Conservation (phyloP, 2,888 invertebrate species). For the Dorcus parallelipipedus region DNA sequence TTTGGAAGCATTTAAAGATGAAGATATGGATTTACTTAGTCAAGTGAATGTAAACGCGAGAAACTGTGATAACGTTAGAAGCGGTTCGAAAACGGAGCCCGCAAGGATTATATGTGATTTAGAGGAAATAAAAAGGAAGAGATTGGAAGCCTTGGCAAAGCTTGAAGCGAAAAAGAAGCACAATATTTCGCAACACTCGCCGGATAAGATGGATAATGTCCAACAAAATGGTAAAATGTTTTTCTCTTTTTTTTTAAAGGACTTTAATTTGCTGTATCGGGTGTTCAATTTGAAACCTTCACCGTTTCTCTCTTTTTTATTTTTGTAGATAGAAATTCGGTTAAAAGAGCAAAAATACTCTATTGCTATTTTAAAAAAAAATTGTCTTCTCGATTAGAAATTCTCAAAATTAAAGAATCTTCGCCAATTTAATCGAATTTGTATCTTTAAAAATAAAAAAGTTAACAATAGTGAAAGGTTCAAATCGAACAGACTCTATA, state of each 20-base stretch:
- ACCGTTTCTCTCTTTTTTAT: too few species aligned
- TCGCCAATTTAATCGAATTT: too few species aligned
- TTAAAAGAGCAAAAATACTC: too few species aligned
- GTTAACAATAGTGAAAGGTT: too few species aligned
- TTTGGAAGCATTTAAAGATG: conserved; percentile 29
- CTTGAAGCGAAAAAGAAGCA: conserved; percentile 52
- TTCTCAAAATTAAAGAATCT: too few species aligned
- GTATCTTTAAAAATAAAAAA: too few species aligned
- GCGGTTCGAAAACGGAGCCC: neutral
- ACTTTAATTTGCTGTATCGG: too few species aligned
- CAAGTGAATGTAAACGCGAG: neutral
- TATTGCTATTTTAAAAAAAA: too few species aligned
- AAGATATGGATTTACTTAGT: conserved; percentile 14
- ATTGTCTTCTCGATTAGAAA: too few species aligned
- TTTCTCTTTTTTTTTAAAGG: neutral
- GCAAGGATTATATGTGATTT: conserved; percentile 49
- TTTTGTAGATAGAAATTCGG: too few species aligned
- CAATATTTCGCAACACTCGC: neutral
- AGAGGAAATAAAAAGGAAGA: conserved; percentile 62
- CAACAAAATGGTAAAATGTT: neutral
- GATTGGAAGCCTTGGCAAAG: conserved; percentile 58
- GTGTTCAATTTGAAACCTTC: too few species aligned
- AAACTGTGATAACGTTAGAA: neutral
- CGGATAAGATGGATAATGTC: neutral
- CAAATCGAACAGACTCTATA: neutral